phyloP scores from a whole-genome alignment of 30 jellyfish, hydroid and myxozoan species.

The Cassiopea xamachana region DNA sequence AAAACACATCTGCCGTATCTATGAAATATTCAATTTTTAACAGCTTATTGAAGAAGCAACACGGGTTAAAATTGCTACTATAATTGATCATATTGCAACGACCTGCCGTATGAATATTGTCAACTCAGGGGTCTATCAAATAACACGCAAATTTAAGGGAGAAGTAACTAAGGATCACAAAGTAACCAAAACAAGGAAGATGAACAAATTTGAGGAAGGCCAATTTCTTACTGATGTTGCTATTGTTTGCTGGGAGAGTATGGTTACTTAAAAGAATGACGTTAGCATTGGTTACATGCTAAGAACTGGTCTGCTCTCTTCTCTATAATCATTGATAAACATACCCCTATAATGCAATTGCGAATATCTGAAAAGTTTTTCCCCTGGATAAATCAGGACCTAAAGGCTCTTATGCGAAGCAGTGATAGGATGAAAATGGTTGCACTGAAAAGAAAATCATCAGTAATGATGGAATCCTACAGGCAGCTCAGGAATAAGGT shows the following conservation, averaged over 20 bases:
- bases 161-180: constrained; percentile 15
- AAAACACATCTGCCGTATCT: not conserved
- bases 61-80: constrained; percentile 20
- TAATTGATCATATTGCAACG: constrained; percentile 7
- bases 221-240: not conserved
- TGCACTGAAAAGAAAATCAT: not conserved
- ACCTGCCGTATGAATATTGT: not conserved
- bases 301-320: constrained; percentile 21
- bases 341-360: constrained; percentile 1
- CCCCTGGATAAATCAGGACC: constrained; percentile 16
- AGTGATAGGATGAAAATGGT: not conserved
- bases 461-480: constrained; percentile 6
- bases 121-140: not conserved
- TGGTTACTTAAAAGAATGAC: constrained; percentile 2
- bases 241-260: constrained; percentile 7
- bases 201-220: not conserved
- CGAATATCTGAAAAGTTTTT: constrained; percentile 1
- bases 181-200: constrained; percentile 16
- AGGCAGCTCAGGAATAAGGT: not conserved
- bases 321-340: constrained; percentile 10
- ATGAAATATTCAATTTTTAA: constrained; percentile 36
- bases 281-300: not conserved
- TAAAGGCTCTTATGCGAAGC: constrained; percentile 1
- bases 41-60: constrained; percentile 2
- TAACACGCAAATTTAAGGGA: constrained; percentile 14